Evolutionary conservation across 2,797 vertebrate genomes (phyloP).

Genomic region (Triplophysa bombifrons): DNA sequence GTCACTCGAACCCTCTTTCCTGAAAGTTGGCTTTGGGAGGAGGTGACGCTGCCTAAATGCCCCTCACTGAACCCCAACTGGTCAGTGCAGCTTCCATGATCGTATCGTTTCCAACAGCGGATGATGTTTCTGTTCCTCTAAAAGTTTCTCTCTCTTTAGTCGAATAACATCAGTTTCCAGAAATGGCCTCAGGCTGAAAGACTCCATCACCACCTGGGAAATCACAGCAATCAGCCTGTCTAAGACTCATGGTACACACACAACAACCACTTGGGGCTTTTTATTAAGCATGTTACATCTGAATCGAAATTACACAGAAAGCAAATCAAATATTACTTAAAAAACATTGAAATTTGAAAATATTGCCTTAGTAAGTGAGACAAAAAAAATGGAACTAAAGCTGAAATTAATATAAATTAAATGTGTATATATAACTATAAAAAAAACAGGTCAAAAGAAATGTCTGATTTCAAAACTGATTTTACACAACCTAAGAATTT

Average conservation of each 20-base stretch:
- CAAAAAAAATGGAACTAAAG: too few species aligned
- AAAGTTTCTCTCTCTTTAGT: constrained; percentile 45
- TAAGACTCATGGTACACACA: constrained; percentile 59
- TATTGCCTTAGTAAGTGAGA: too few species aligned
- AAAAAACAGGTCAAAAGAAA: too few species aligned
- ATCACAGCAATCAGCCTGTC: constrained; percentile 75
- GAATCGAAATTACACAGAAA: too few species aligned
- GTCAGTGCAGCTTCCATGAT: constrained; percentile 14
- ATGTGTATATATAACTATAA: too few species aligned
- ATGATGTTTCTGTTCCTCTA: constrained; percentile 13
- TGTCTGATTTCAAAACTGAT: too few species aligned
- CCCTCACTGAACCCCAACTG: background rate
- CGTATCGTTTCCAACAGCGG: background rate
- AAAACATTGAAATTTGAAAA: too few species aligned
- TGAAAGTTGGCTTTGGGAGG: constrained; percentile 56
- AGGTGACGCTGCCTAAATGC: constrained; percentile 40
- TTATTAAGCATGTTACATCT: too few species aligned
- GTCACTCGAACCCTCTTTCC: constrained; percentile 50
- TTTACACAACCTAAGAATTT: too few species aligned
- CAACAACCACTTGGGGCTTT: too few species aligned
- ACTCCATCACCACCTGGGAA: constrained; percentile 91
- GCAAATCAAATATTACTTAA: too few species aligned
- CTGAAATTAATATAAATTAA: too few species aligned
- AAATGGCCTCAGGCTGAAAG: constrained; percentile 70
- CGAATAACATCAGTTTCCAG: constrained; percentile 31